A percentile compares a stretch with the other conserved stretches of the same genome.
Conservation (phyloP, 1,140 invertebrate species). For the Calephelis virginiensis region DNA sequence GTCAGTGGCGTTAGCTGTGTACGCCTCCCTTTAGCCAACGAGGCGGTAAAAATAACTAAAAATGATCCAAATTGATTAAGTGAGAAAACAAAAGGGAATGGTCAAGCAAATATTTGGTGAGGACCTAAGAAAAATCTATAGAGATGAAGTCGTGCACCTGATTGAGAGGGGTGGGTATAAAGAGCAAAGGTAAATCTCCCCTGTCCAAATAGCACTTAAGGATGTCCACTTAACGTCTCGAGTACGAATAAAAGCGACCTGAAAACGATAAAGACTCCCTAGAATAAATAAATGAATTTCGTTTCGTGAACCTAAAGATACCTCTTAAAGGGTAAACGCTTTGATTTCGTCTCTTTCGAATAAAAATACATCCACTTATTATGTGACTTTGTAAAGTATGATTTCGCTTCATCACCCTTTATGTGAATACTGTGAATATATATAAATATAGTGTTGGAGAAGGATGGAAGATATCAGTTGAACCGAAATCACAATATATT, state of each 20-base stretch:
- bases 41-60: no score
- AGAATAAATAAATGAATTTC: slow-evolving; percentile 66
- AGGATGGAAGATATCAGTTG: no score
- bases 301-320: slow-evolving; percentile 33
- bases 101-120: slow-evolving; percentile 5
- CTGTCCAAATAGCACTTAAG: slow-evolving; percentile 70
- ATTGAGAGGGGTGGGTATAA: slow-evolving; percentile 59
- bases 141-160: slow-evolving; percentile 37
- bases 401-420: no score
- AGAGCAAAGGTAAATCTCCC: slow-evolving; percentile 68
- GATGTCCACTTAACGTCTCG: slow-evolving; percentile 63
- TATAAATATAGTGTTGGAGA: no score
- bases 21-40: no score
- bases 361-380: no score
- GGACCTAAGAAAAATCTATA: slow-evolving; percentile 20
- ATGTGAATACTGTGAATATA: no score
- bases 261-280: slow-evolving; percentile 34
- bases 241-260: slow-evolving; percentile 57
- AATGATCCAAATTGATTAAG: not conserved
- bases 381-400: no score
- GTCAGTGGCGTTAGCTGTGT: no score
- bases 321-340: not conserved
- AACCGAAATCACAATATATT: no score
- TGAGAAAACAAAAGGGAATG: not conserved
- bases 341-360: slow-evolving; percentile 5